Conservation (phyloP, 2,888 invertebrate species). For the Dolomedes plantarius region DNA sequence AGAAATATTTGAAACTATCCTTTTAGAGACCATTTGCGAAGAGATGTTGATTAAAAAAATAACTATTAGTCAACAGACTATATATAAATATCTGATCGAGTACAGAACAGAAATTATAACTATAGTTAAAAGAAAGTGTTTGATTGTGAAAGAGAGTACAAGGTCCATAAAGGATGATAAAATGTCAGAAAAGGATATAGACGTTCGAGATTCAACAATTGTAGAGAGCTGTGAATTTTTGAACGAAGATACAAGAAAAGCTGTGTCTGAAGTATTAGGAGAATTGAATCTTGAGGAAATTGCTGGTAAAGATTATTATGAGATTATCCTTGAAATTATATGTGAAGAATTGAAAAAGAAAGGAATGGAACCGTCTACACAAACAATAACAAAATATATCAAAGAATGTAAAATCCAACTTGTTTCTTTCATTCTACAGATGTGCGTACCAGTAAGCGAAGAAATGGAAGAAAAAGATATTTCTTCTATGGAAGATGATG, state of each 20-base stretch:
- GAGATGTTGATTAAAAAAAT: constrained; percentile 16
- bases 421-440: background rate
- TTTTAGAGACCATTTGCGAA: constrained; percentile 6
- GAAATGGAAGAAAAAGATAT: constrained; percentile 9
- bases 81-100: constrained; percentile 40
- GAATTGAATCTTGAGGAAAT: background rate
- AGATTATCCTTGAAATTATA: constrained; percentile 22
- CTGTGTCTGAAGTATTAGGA: background rate
- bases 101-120: constrained; percentile 36
- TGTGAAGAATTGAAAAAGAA: constrained; percentile 21
- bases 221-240: background rate
- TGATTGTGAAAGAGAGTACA: no score
- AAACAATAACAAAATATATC: constrained; percentile 32
- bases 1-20: background rate
- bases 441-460: background rate
- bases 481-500: constrained; percentile 3
- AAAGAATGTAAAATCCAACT: constrained; percentile 26
- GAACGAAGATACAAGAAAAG: background rate
- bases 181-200: background rate
- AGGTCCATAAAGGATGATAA: background rate
- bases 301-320: background rate
- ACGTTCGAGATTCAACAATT: background rate
- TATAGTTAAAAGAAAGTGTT: constrained; percentile 27
- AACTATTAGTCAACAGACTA: constrained; percentile 2
- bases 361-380: background rate